These are phyloP conservation scores for Amphipyra tragopoginis DNA, from an alignment of 2,888 invertebrate species.

Conservation along the genomic window DNA sequence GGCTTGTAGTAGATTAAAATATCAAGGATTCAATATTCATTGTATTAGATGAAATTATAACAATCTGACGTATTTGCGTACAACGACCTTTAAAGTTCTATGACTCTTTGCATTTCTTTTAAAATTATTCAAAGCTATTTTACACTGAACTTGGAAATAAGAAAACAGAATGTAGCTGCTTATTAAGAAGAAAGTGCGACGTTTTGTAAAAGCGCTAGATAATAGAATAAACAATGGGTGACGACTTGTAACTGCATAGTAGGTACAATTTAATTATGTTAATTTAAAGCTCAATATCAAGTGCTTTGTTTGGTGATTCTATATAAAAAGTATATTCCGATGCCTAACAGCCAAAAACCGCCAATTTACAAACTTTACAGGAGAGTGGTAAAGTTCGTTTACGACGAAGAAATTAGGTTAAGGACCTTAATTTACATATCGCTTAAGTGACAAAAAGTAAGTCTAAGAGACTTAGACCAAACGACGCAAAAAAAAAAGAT, in stretches of 20 bases:
- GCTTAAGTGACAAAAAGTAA: too few species aligned
- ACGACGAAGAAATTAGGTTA: too few species aligned
- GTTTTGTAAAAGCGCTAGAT: background rate
- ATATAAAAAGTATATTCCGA: too few species aligned
- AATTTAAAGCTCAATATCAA: too few species aligned
- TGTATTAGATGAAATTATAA: constrained; percentile 1
- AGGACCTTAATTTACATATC: too few species aligned
- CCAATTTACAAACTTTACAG: too few species aligned
- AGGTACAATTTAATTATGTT: too few species aligned
- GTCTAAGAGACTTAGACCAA: too few species aligned
- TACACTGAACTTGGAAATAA: constrained; percentile 28
- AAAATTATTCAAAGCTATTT: constrained; percentile 12
- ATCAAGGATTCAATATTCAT: constrained; percentile 9
- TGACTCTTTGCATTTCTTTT: constrained; percentile 4
- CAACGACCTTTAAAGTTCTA: constrained; percentile 4
- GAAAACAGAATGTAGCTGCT: constrained; percentile 20
- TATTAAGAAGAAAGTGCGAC: constrained; percentile 20
- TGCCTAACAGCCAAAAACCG: too few species aligned
- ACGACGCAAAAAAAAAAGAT: too few species aligned
- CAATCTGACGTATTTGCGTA: background rate
- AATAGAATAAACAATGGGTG: constrained; percentile 3
- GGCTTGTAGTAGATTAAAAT: constrained; percentile 21
- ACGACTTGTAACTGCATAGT: background rate
- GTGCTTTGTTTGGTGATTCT: too few species aligned
- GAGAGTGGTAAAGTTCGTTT: too few species aligned